These are phyloP conservation scores for Macrosiphum euphorbiae DNA, from an alignment of 2,888 invertebrate species.

Conservation along the genomic window DNA sequence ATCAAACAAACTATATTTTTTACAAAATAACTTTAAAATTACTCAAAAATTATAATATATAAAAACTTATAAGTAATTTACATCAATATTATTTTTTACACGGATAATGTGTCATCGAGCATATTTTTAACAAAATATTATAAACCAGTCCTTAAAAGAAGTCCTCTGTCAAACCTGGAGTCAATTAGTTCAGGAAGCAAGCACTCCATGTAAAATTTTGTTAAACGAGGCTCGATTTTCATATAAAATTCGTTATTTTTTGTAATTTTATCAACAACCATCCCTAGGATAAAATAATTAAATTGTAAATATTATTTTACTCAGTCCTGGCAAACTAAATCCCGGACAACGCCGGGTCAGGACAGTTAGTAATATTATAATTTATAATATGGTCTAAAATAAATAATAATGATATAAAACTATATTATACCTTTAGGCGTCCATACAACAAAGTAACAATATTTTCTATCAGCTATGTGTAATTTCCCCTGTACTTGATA, in stretches of 20 bases:
- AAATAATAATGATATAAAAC: slow-evolving; percentile 3
- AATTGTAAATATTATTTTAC: not conserved
- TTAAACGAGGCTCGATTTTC: not conserved
- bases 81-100: not conserved
- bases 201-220: not conserved
- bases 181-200: not conserved
- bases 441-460: not conserved
- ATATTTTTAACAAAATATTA: not conserved
- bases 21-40: not conserved
- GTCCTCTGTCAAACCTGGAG: not conserved
- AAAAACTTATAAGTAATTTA: not conserved
- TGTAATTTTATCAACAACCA: not conserved
- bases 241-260: not conserved
- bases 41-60: not conserved
- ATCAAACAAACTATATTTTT: no score
- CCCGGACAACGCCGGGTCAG: not conserved
- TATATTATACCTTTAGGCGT: not conserved
- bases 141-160: not conserved
- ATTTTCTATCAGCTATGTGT: not conserved
- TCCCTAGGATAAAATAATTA: not conserved
- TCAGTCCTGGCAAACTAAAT: not conserved
- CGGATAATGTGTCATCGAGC: not conserved
- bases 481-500: not conserved
- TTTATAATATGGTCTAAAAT: not conserved
- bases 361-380: not conserved